Percentiles rank a stretch among this genome's conserved stretches.
These are phyloP conservation scores for Ochropleura leucogaster DNA, from an alignment of 2,888 invertebrate species.

Conservation along the genomic window DNA sequence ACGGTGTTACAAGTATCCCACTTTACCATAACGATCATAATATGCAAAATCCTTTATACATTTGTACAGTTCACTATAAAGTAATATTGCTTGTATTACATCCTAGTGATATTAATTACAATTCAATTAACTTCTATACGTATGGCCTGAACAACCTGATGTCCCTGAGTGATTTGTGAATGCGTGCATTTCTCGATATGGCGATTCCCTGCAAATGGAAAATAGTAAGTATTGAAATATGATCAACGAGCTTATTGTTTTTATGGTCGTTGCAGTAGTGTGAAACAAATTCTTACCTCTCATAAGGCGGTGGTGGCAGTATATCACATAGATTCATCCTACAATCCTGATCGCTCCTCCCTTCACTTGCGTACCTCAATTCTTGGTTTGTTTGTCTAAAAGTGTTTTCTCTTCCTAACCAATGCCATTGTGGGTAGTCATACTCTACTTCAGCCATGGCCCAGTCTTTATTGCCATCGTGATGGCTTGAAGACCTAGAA, in stretches of 20 bases:
- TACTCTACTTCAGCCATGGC: conserved; percentile 87
- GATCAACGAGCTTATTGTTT: not conserved
- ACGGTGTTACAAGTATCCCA: conserved; percentile 72
- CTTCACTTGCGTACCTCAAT: conserved; percentile 79
- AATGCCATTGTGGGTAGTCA: conserved; percentile 89
- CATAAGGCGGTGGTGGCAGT: conserved; percentile 87
- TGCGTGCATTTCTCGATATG: conserved; percentile 84
- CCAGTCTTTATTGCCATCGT: conserved; percentile 86
- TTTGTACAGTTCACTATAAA: conserved; percentile 81
- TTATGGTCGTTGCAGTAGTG: too few relatives aligned
- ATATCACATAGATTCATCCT: conserved; percentile 89
- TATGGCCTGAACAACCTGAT: conserved; percentile 87
- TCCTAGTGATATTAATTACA: conserved; percentile 86
- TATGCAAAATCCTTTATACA: conserved; percentile 81
- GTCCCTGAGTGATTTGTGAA: conserved; percentile 86
- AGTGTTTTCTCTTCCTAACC: conserved; percentile 86
- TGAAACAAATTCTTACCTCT: conserved; percentile 77
- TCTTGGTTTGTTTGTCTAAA: conserved; percentile 83
- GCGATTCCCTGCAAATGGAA: conserved; percentile 82
- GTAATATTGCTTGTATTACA: conserved; percentile 88
- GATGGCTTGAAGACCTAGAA: conserved; percentile 87
- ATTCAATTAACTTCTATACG: conserved; percentile 85
- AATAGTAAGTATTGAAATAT: conserved; percentile 21
- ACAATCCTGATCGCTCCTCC: conserved; percentile 83
- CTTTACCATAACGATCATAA: conserved; percentile 69